These are phyloP conservation scores for Pegea sp. DNA, from an alignment of 23 tunicate genomes.

Conservation along the genomic window DNA sequence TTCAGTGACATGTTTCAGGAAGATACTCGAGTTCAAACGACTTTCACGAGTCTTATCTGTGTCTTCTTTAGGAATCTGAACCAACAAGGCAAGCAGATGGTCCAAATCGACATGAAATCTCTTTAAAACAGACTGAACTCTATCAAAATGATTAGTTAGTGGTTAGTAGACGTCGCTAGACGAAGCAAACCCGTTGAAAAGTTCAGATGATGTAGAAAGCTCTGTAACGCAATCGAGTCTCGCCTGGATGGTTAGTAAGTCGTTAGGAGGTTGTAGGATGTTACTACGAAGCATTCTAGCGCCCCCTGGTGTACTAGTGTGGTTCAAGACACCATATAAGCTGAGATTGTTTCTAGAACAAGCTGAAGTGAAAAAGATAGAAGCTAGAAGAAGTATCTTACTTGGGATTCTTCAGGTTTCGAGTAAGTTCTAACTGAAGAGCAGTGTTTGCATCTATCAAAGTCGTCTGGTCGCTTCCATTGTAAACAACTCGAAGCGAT, in stretches of 20 bases:
- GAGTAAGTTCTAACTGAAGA: slow-evolving; percentile 23
- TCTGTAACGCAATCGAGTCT: slow-evolving; percentile 53
- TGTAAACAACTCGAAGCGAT: slow-evolving; percentile 31
- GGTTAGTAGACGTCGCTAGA: neutral
- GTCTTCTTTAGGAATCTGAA: slow-evolving; percentile 58
- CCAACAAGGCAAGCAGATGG: slow-evolving; percentile 43
- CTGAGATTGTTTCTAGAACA: slow-evolving; percentile 14
- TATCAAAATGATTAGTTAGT: neutral
- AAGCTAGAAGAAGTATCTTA: neutral
- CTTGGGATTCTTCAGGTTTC: slow-evolving; percentile 16
- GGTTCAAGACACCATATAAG: slow-evolving; percentile 50
- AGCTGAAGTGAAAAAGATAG: neutral
- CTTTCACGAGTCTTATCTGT: slow-evolving; percentile 41
- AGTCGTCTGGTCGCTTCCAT: slow-evolving; percentile 76
- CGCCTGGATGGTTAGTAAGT: slow-evolving; percentile 39
- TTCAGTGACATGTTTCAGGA: slow-evolving; percentile 44
- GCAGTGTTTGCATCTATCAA: slow-evolving; percentile 64
- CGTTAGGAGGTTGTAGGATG: slow-evolving; percentile 71
- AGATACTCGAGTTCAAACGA: slow-evolving; percentile 29
- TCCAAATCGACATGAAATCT: slow-evolving; percentile 63
- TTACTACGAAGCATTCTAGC: slow-evolving; percentile 49
- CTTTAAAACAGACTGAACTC: slow-evolving; percentile 30
- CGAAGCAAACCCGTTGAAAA: slow-evolving; percentile 34
- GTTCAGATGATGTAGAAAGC: slow-evolving; percentile 33
- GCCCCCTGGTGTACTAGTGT: slow-evolving; percentile 56